Base-by-base conservation (phyloP, 1,140 invertebrate species). In the Diprion similis region DNA sequence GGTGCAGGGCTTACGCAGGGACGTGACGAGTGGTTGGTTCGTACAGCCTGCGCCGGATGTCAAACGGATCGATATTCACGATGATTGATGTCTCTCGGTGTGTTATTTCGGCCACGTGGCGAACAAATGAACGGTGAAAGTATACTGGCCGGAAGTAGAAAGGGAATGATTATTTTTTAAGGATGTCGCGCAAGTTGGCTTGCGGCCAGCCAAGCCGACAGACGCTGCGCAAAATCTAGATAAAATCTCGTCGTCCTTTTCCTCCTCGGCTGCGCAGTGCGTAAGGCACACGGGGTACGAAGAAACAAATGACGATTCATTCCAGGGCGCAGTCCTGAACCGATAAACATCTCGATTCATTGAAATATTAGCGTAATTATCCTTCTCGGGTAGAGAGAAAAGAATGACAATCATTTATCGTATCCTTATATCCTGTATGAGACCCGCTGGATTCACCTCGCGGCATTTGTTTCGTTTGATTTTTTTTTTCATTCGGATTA, bases 11-110 rank as follows among this genome's bases (percentile, higher is more conserved):
- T 8, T 17, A 59, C 51, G 51, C 11, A 15, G 2, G 24, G 24
- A 37, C 24, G 6, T 37, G 24, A 37, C 24, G 24, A 37, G 24
- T 37, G 24, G 24, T 37, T 37, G 24, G 24, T 37, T 37, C 24
- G 24, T 37, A 37, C 24, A 37, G 24, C n/a, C n/a, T n/a, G n/a
- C 72, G 75, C 64, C 70, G 74, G 76, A 77, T 77, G 81, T 80
- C 81, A 82, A 79, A 80, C 78, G 78, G 75, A 80, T 82, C 81
- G 81, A 82, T 82, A 79, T 78, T 78, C 76, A 79, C 71, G 71
- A 82, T 82, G 78, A 82, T 82, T 80, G 78, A 82, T 82, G 75
- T 79, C 70, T 77, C 73, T 74, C 75, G 18, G 24, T 37, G 51
- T 17, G n/a, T 59, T 59, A 59, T 59, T 59, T 59, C 51, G 51